A percentile compares a stretch with the other conserved stretches of the same genome.
Evolutionary conservation across 2,888 invertebrate genomes (phyloP).

Genomic region (Ophraella communa): DNA sequence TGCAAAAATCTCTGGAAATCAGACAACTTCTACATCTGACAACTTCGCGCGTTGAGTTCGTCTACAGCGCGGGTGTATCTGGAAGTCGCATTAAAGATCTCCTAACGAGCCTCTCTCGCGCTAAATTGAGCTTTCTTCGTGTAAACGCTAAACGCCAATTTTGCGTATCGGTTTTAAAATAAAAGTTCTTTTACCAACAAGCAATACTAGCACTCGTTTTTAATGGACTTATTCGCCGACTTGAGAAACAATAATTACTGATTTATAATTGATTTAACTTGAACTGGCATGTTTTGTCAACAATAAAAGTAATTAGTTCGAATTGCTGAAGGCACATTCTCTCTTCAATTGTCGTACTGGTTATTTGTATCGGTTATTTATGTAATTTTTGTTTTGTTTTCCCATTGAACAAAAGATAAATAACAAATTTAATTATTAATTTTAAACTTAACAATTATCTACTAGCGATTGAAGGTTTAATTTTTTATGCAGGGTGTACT

Average conservation of each 20-base stretch:
- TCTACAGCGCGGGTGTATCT: background rate
- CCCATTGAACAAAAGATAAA: too few relatives aligned
- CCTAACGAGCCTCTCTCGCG: constrained; percentile 5
- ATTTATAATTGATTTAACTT: constrained; percentile 33
- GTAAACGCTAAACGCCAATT: constrained; percentile 13
- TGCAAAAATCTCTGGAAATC: background rate
- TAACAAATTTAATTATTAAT: too few relatives aligned
- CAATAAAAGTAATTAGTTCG: constrained; percentile 36
- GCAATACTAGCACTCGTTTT: constrained; percentile 8
- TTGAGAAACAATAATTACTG: constrained; percentile 31
- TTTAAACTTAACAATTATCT: too few relatives aligned
- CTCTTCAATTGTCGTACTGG: constrained; percentile 14
- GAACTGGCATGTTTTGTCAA: constrained; percentile 37
- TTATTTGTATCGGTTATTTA: too few relatives aligned
- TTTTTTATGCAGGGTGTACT: too few relatives aligned
- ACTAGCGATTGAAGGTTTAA: too few relatives aligned
- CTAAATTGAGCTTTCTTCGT: constrained; percentile 10
- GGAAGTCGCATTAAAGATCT: background rate
- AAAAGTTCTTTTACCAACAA: constrained; percentile 16
- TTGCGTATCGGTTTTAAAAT: background rate
- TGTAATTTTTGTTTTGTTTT: too few relatives aligned
- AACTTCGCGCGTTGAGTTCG: background rate
- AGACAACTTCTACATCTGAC: background rate
- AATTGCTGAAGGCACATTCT: constrained; percentile 20
- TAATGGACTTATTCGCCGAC: constrained; percentile 28